Evolutionary conservation across 2,888 invertebrate species (phyloP), one percentile per base, ranked within the genome.

Genomic region (Pseudanteris insignis): DNA sequence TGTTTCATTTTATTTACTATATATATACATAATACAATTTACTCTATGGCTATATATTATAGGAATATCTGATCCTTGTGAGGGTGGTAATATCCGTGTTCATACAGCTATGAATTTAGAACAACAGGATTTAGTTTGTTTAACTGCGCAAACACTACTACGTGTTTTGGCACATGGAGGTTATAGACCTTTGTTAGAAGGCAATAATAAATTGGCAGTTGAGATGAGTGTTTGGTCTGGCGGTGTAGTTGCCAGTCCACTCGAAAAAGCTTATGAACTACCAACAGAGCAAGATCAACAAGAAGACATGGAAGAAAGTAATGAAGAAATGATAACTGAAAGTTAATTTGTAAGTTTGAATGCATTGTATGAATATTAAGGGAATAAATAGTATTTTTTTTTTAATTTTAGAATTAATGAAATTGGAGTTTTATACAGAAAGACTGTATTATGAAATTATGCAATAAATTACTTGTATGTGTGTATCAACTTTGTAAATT

Each of bases 191-290:
- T 89, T 97, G 59, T 82, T 96, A 0, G 96, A 79, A 62, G 85
- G 84, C 53, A 71, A 69, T 32, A 86, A 86, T 70, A 86, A 86
- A 73, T 87, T 92, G 44, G 88, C 89, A 5, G 86, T 90, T 0
- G 95, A 96, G 81, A 94, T 96, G 88, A 94, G 94, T 0, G 94
- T 96, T 10, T 96, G 96, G 95, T 91, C 96, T 73, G 96, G 96
- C 0, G 79, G 79, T 1, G 94, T 97, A 1, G 94, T 96, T 0
- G 95, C 98, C 0, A 93, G 94, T 0, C 96, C 97, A 0, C 83
- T 96, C n/a, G 94, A 95, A 61, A 89, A 92, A 62, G 96, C 96
- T 0, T 97, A 96, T 79, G 93, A 92, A 68, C 90, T 89, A 72
- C 87, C 88, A 0, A 85, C 86, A 14, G 86, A 86, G 12, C 83